Conservation (phyloP, 2,797 vertebrate species). For the Sylvia borin region DNA sequence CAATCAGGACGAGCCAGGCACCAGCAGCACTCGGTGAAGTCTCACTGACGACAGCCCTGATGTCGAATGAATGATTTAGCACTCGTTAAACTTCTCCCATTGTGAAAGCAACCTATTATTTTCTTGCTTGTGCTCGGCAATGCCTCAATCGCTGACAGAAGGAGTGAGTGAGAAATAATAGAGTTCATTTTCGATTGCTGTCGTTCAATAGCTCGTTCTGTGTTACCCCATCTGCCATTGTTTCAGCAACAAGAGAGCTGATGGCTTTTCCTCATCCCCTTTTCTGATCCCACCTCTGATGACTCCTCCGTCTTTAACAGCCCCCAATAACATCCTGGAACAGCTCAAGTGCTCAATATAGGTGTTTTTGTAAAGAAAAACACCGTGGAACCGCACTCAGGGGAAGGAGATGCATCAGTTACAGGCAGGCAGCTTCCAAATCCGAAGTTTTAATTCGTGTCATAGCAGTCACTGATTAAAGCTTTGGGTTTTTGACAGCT, state of each 20-base stretch:
- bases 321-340: not conserved
- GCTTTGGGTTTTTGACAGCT: not conserved
- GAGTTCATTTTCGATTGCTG: constrained; percentile 64
- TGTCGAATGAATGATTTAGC: constrained; percentile 74
- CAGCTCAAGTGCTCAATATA: not conserved
- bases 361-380: not conserved
- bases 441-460: not conserved
- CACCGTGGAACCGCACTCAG: fast-evolving
- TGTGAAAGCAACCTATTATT: constrained; percentile 82
- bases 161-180: constrained; percentile 79
- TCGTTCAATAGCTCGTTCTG: constrained; percentile 6
- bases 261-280: not conserved
- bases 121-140: constrained; percentile 76
- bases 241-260: constrained; percentile 38
- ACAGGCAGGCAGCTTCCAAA: not conserved
- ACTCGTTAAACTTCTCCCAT: constrained; percentile 79
- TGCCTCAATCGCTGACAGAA: constrained; percentile 81
- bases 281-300: not conserved
- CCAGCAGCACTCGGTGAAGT: constrained; percentile 72
- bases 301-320: not conserved
- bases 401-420: not conserved
- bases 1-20: constrained; percentile 74
- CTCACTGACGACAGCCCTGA: constrained; percentile 73
- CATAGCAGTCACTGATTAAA: not conserved
- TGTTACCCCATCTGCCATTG: not conserved